Evolutionary conservation across 1,140 invertebrate genomes (phyloP).

Genomic region (Diorhabda sublineata): DNA sequence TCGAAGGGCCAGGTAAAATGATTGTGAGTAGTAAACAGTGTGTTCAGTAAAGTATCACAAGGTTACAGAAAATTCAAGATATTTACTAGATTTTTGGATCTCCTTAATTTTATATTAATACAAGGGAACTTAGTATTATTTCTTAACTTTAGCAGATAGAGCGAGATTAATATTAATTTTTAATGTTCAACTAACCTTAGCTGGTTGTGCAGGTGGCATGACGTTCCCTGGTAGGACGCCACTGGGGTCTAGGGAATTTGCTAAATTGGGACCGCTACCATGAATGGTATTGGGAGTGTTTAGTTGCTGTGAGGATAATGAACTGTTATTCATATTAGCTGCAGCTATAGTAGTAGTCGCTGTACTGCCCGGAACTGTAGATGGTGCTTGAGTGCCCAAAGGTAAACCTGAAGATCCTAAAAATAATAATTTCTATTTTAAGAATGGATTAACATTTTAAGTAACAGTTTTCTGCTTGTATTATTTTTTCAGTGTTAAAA

Average conservation of each 20-base stretch:
- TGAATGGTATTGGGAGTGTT: constrained; percentile 22
- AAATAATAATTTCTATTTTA: background rate
- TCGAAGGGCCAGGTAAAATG: no score
- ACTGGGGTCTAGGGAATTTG: constrained; percentile 44
- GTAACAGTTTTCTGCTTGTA: no score
- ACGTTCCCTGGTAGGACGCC: constrained; percentile 52
- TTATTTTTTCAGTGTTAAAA: constrained; percentile 1
- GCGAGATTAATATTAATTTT: no score
- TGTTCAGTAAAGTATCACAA: no score
- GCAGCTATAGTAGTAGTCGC: constrained; percentile 54
- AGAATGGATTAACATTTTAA: no score
- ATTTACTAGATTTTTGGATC: no score
- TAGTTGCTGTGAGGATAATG: constrained; percentile 32
- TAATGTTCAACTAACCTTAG: constrained; percentile 51
- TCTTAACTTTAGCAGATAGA: no score
- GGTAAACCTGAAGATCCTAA: constrained; percentile 47
- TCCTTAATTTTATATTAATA: no score
- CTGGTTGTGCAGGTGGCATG: constrained; percentile 66
- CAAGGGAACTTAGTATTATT: no score
- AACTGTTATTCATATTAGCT: constrained; percentile 49
- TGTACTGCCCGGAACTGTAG: constrained; percentile 55
- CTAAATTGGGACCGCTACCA: constrained; percentile 33
- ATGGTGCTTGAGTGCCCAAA: constrained; percentile 52
- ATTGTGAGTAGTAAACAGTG: no score
- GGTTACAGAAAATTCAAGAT: no score